These are phyloP conservation scores for Macrostomum lignano DNA, from an alignment of 1,140 invertebrate genomes.

Conservation along the genomic window DNA sequence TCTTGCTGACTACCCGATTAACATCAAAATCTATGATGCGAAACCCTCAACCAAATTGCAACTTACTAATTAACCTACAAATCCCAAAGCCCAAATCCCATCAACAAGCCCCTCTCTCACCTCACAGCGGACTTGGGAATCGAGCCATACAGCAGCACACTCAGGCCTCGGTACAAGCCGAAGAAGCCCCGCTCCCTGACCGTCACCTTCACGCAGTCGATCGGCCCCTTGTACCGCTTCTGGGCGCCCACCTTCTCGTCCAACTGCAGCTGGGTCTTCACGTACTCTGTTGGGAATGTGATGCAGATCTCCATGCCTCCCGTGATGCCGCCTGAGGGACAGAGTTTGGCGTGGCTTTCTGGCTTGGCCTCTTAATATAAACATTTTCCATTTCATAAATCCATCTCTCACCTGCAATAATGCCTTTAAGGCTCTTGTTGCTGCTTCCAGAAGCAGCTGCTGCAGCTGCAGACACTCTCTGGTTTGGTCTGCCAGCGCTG, in stretches of 20 bases:
- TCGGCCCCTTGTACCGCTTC: constrained; percentile 49
- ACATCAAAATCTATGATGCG: no score
- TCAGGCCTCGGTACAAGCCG: constrained; percentile 73
- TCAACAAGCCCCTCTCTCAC: constrained; percentile 15
- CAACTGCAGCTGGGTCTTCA: constrained; percentile 88
- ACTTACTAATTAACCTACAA: no score
- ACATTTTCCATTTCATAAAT: no score
- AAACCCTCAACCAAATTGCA: no score
- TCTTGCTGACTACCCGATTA: no score
- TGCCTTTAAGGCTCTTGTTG: no score
- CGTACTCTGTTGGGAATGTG: constrained; percentile 93
- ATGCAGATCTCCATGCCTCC: constrained; percentile 96
- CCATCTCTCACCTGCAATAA: no score
- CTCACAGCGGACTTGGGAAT: constrained; percentile 83
- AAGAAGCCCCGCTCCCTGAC: constrained; percentile 55
- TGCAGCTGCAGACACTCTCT: no score
- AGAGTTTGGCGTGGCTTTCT: no score
- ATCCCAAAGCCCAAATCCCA: constrained; percentile 7
- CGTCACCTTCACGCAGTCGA: constrained; percentile 74
- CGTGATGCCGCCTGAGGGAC: constrained; percentile 53
- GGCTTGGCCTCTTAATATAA: no score
- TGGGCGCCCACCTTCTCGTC: constrained; percentile 50
- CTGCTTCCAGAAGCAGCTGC: no score
- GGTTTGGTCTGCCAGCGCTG: no score
- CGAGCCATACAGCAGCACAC: constrained; percentile 73